A percentile compares a stretch with the other conserved stretches of the same genome.
Evolutionary conservation across 2,888 invertebrate genomes (phyloP).

Genomic region (Iselma pallidipennis): DNA sequence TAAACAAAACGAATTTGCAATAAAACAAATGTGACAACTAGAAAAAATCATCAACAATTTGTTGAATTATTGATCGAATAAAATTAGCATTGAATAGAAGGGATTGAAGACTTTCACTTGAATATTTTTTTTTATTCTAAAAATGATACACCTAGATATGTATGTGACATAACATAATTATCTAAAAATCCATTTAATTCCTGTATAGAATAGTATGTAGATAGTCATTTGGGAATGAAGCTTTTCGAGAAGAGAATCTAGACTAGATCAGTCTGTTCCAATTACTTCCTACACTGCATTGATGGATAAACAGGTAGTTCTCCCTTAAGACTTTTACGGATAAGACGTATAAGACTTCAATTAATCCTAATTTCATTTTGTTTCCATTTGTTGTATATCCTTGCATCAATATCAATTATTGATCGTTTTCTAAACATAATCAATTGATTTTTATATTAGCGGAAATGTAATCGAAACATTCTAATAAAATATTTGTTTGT

Average conservation of each 20-base stretch:
- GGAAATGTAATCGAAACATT: too few species aligned
- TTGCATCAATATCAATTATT: neutral
- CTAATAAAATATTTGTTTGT: too few species aligned
- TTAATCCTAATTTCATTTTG: neutral
- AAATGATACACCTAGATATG: neutral
- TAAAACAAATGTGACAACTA: neutral
- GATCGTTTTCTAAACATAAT: neutral
- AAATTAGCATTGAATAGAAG: neutral
- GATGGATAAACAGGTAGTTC: conserved; percentile 4
- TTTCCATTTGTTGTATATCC: neutral
- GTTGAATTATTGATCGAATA: neutral
- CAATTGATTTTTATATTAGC: neutral
- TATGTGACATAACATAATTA: neutral
- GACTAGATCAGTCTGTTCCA: neutral
- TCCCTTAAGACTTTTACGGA: conserved; percentile 1
- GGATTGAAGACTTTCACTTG: neutral
- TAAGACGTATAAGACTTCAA: neutral
- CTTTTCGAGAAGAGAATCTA: conserved; percentile 5
- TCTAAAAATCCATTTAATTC: conserved; percentile 10
- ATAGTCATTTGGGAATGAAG: conserved; percentile 7
- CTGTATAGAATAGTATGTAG: conserved; percentile 8
- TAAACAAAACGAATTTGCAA: neutral
- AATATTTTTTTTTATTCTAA: neutral
- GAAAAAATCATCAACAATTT: neutral
- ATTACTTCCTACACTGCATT: conserved; percentile 1